Evolutionary conservation across 2,888 invertebrate genomes (phyloP), one percentile per base, ranked within the genome.

Genomic region (Prionchulus punctatus): DNA sequence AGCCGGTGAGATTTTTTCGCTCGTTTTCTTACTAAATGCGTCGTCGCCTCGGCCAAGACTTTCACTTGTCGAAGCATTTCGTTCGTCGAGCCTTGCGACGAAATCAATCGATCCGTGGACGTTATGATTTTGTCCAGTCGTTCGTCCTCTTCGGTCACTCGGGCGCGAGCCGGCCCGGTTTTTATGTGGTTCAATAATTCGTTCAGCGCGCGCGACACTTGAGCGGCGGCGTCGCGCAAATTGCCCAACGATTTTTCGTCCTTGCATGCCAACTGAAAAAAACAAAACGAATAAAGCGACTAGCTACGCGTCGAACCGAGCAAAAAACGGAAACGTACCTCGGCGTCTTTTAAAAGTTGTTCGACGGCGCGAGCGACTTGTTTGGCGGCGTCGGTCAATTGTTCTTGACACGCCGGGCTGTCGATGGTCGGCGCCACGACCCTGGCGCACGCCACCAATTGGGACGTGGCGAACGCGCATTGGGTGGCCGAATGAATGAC

Each of bases 401-500:
- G 96, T 64, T 87, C 85, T 68, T 94, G 79, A 65, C 78, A 80
- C n/a, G 75, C 75, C 4, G 76, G 76, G 63, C 75, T 76, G 54
- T 75, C 71, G 60, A 80, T 78, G 21, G 79, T 79, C 7, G 79
- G 78, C 1, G 79, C 78, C 18, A 80, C 78, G 52, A 79, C 84
- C 79, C 94, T 92, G 23, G 96, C 87, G 69, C 92, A 92, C 0
- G 94, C 94, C 0, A 98, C 96, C 1, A 98, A 78, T 69, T 96
- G 94, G 43, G 94, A 94, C 2, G 98, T 96, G 3, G 94, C 90
- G 45, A 96, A 76, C 0, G 98, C 98, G 72, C 92, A 92, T 71
- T 91, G 85, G 0, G 94, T 94, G 1, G 98, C 98, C 0, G 91
- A 87, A 0, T 87, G 86, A 64, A 99, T 94, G 50, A 96, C 89